A percentile compares a stretch with the other conserved stretches of the same genome.
Evolutionary conservation across 1,140 invertebrate species (phyloP).

Genomic region (Pogonognathellus flavescens): DNA sequence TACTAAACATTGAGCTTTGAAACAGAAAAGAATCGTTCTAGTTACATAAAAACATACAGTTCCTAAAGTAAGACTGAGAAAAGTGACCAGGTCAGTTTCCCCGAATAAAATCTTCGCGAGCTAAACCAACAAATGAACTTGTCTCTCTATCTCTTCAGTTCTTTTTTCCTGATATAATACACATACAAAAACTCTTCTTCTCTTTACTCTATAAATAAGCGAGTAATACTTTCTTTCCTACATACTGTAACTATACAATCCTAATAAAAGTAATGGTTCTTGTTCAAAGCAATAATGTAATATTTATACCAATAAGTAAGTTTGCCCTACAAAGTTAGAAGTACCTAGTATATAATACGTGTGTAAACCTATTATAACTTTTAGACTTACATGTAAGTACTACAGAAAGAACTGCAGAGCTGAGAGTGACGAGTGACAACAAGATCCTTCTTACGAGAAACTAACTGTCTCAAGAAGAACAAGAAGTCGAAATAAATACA

Average conservation of each 20-base stretch:
- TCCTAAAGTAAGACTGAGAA: background rate
- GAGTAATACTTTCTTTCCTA: too few species aligned
- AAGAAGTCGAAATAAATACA: background rate
- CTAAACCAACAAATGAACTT: background rate
- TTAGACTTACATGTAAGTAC: background rate
- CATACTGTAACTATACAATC: too few species aligned
- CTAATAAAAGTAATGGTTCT: too few species aligned
- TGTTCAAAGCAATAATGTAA: too few species aligned
- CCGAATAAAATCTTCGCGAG: background rate
- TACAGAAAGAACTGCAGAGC: background rate
- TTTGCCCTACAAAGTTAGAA: too few species aligned
- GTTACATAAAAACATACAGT: background rate
- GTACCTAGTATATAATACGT: too few species aligned
- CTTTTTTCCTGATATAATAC: too few species aligned
- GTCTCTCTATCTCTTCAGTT: background rate
- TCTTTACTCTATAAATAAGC: too few species aligned
- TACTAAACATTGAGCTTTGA: background rate
- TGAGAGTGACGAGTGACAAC: background rate
- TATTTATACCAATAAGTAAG: too few species aligned
- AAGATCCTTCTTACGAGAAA: slow-evolving; percentile 16
- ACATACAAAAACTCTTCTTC: too few species aligned
- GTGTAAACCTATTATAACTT: too few species aligned
- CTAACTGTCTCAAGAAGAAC: background rate
- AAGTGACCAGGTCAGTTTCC: slow-evolving; percentile 32
- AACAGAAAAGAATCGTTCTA: too few species aligned